Percentiles rank a stretch among this genome's conserved stretches.
phyloP scores from a whole-genome alignment of 2,888 invertebrate genomes.

The Venustoraphidia nigricollis region DNA sequence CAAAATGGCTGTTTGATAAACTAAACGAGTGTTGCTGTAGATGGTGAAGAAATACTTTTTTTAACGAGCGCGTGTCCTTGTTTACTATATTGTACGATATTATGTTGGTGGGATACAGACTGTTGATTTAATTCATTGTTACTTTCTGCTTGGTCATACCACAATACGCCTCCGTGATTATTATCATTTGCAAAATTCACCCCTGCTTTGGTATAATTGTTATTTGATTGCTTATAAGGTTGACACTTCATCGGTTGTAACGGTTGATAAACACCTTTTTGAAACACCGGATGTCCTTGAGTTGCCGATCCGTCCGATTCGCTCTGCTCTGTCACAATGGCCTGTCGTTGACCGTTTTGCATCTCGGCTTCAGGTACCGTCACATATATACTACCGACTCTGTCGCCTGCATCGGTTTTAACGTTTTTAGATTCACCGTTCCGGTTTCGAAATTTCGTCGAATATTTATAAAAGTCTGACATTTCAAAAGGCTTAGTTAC shows the following conservation, averaged over 20 bases:
- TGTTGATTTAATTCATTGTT: no score
- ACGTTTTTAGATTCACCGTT: no score
- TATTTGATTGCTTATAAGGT: constrained; percentile 15
- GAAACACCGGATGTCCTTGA: constrained; percentile 9
- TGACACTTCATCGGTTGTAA: constrained; percentile 33
- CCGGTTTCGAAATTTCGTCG: constrained; percentile 71
- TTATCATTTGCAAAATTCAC: no score
- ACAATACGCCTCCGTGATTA: no score
- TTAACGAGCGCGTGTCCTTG: background rate
- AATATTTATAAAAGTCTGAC: constrained; percentile 96
- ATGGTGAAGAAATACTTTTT: background rate
- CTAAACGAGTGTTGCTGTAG: constrained; percentile 1
- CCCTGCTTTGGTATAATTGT: background rate
- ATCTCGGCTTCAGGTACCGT: constrained; percentile 7
- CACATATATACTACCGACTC: constrained; percentile 5
- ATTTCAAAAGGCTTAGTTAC: constrained; percentile 95
- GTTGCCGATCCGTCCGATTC: background rate
- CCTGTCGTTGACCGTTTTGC: background rate
- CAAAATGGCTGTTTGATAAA: background rate
- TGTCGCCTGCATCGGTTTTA: no score
- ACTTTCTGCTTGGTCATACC: no score
- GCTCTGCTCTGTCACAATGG: no score
- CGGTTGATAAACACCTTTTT: constrained; percentile 31
- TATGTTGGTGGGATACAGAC: no score
- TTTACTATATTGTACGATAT: background rate